These are phyloP conservation scores for Wasmannia auropunctata DNA, from an alignment of 1,140 invertebrate species.

Conservation along the genomic window DNA sequence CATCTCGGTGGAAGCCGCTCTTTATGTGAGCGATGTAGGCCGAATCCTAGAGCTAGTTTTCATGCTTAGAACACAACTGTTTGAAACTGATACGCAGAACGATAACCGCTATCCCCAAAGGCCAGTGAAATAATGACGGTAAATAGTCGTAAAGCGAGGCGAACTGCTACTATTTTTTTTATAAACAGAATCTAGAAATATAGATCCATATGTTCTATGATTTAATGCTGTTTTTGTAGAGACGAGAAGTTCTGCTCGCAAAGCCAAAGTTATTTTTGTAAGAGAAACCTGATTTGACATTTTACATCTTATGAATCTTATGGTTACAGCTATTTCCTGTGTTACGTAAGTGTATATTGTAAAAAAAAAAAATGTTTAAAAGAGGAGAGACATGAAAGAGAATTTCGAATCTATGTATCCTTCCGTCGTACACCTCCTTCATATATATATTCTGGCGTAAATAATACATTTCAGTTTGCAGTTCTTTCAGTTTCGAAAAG, in stretches of 20 bases:
- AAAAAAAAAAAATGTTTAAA: background rate
- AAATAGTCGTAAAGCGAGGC: constrained; percentile 11
- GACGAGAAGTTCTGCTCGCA: background rate
- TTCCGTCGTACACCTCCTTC: background rate
- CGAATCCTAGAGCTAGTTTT: constrained; percentile 17
- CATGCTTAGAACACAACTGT: background rate
- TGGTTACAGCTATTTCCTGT: background rate
- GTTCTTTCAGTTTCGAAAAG: background rate
- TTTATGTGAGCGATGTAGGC: constrained; percentile 44
- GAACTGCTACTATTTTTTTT: background rate
- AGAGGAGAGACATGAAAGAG: background rate
- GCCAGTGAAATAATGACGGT: constrained; percentile 7
- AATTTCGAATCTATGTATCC: background rate
- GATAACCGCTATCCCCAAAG: constrained; percentile 22
- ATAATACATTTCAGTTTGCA: constrained; percentile 4
- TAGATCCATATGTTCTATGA: background rate
- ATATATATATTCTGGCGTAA: background rate
- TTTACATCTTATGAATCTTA: constrained; percentile 20
- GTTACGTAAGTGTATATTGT: background rate
- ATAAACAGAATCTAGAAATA: background rate
- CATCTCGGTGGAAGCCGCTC: constrained; percentile 48
- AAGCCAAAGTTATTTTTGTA: constrained; percentile 5
- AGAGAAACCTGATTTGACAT: background rate
- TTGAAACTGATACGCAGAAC: constrained; percentile 33
- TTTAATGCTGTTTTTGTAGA: background rate